These are phyloP conservation scores for Tiliacea citrago DNA, from an alignment of 2,888 invertebrate species.

Conservation along the genomic window DNA sequence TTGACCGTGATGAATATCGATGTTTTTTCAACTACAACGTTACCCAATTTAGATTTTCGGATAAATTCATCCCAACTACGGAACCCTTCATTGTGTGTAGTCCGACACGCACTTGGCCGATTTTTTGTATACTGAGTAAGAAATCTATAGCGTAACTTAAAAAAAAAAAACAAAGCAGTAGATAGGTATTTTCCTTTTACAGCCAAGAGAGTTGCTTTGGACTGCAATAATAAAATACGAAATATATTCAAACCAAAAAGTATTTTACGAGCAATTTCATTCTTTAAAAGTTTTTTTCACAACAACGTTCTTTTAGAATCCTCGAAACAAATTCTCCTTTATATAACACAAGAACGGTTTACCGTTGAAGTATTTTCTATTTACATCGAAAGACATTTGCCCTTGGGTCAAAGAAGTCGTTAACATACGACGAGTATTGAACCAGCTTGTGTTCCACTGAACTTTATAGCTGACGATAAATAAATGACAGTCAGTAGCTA, in stretches of 20 bases:
- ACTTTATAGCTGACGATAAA: constrained; percentile 56
- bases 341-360: constrained; percentile 34
- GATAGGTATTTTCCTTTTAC: not conserved
- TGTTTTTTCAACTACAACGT: too few relatives aligned
- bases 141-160: not conserved
- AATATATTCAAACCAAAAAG: not conserved
- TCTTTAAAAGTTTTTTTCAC: not conserved
- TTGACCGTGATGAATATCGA: too few relatives aligned
- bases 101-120: too few relatives aligned
- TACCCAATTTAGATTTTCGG: too few relatives aligned
- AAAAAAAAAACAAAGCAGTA: not conserved
- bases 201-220: not conserved
- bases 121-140: not conserved
- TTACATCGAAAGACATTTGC: constrained; percentile 45
- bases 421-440: constrained; percentile 56
- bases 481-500: constrained; percentile 53
- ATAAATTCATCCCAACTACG: too few relatives aligned
- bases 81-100: too few relatives aligned
- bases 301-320: not conserved
- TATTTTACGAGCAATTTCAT: not conserved
- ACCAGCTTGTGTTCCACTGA: constrained; percentile 43
- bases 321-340: constrained; percentile 9
- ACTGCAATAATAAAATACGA: not conserved
- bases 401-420: constrained; percentile 61
- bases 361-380: constrained; percentile 48